Base-by-base conservation (phyloP, 2,888 invertebrate genomes). In the Parnassius apollo region DNA sequence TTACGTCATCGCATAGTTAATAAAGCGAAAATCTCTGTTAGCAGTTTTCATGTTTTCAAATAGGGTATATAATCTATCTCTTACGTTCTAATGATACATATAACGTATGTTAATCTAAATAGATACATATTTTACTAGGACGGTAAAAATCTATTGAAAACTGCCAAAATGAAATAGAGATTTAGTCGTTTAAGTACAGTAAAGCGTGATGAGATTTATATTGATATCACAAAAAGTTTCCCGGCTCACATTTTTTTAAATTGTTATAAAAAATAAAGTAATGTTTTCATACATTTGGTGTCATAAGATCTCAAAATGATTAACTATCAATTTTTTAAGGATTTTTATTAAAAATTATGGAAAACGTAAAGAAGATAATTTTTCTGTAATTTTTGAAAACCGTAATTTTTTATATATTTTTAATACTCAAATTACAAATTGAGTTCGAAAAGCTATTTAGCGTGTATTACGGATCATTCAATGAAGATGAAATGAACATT, bases 101-200 rank as follows among this genome's bases (percentile, higher is more conserved):
- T 60, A 45, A 22, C 25, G 45, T 61, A 35, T 25, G 22, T 12
- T 52, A 12, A 52, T 42, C n/a, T 18, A 35, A 35, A 7, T 56
- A 25, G 35, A 42, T 12, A 42, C 12, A 18, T 18, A 54, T 49
- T 35, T 35, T 35, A 35, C 35, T 50, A 18, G 60, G 22, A 61
- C 22, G 42, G 13, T 42, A 46, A 11, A 22, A n/a, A 42, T 18
- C 7, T 57, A 57, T 3, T 2, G 10, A 63, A 63, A 63, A 59
- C 63, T 63, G 54, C 59, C 56, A 50, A 42, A 55, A 48, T 42
- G 7, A 51, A 62, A 63, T 63, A 63, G 63, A 63, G 63, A 59
- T 63, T 63, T 63, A 46, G 51, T 63, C 59, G 59, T 57, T 57
- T 61, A 11, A 50, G 46, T 46, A 8, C 18, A 57, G 51, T 49